Conservation (phyloP, 2,888 invertebrate species). For the Caradrina clavipalpis region DNA sequence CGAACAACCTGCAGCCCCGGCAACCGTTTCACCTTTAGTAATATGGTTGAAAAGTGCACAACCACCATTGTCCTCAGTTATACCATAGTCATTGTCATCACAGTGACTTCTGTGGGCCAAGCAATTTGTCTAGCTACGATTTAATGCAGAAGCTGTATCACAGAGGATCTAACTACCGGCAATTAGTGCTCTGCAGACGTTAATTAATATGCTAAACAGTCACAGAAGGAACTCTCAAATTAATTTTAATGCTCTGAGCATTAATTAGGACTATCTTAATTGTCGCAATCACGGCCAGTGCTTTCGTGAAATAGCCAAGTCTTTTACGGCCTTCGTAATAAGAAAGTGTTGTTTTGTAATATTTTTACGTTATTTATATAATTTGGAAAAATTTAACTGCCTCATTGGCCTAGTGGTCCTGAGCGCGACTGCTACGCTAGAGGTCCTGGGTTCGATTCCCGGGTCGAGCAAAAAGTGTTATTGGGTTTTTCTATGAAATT, state of each 20-base stretch:
- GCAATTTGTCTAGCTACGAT: constrained; percentile 13
- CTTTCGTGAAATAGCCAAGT: constrained; percentile 14
- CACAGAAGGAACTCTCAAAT: constrained; percentile 23
- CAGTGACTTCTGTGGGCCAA: not conserved
- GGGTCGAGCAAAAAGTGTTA: too few relatives aligned
- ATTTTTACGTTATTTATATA: not conserved
- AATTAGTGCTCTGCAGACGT: constrained; percentile 13
- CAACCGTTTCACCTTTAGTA: too few relatives aligned
- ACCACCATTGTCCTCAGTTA: too few relatives aligned
- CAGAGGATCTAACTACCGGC: constrained; percentile 2
- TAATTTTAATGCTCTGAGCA: constrained; percentile 32
- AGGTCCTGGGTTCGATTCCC: too few relatives aligned
- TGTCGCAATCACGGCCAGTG: constrained; percentile 5
- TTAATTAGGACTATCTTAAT: constrained; percentile 28
- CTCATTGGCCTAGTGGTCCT: too few relatives aligned
- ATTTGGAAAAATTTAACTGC: too few relatives aligned
- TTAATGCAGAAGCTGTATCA: constrained; percentile 24
- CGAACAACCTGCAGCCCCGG: too few relatives aligned
- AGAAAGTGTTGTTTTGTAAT: constrained; percentile 28
- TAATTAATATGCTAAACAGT: constrained; percentile 38
- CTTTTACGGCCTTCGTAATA: constrained; percentile 7
- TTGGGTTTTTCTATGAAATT: too few relatives aligned
- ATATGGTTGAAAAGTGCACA: too few relatives aligned
- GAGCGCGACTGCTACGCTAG: too few relatives aligned
- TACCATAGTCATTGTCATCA: not conserved